Evolutionary conservation across 2,797 vertebrate species (phyloP).

Genomic region (Myotis myotis): DNA sequence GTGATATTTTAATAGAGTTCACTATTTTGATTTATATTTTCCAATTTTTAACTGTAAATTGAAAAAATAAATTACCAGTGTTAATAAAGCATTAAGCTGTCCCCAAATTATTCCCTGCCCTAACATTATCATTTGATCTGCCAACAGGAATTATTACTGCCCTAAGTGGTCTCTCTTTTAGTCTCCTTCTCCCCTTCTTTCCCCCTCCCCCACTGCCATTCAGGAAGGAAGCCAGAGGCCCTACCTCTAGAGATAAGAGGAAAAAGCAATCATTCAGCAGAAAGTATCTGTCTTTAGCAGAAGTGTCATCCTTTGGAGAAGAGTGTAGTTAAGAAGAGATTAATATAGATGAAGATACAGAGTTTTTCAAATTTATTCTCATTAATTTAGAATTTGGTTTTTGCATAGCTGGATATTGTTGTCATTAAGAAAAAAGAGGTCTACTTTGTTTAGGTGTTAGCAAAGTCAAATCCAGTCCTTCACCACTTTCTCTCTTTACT

Average conservation of each 20-base stretch:
- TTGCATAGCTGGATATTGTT: slow-evolving; percentile 21
- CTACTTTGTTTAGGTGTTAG: background rate
- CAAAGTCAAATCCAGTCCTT: slow-evolving; percentile 16
- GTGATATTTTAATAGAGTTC: slow-evolving; percentile 37
- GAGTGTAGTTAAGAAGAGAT: slow-evolving; percentile 28
- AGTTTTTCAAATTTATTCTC: slow-evolving; percentile 26
- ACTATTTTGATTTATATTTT: slow-evolving; percentile 44
- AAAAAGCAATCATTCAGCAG: slow-evolving; percentile 51
- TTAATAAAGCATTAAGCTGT: slow-evolving; percentile 26
- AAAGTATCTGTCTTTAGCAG: slow-evolving; percentile 28
- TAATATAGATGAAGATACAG: background rate
- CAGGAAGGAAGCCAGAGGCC: slow-evolving; percentile 57
- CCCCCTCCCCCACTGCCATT: background rate
- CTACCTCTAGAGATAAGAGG: slow-evolving; percentile 35
- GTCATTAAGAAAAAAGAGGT: background rate
- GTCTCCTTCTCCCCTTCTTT: background rate
- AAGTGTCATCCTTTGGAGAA: slow-evolving; percentile 37
- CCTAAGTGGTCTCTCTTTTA: background rate
- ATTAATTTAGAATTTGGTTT: slow-evolving; percentile 51
- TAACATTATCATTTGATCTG: slow-evolving; percentile 5
- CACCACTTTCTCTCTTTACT: background rate
- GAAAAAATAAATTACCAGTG: slow-evolving; percentile 14
- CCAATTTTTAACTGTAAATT: slow-evolving; percentile 38
- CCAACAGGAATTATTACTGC: background rate
- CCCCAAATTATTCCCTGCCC: background rate